Evolutionary conservation across 2,113 vertebrate species (phyloP).

Genomic region (Ancistrus triradiatus): DNA sequence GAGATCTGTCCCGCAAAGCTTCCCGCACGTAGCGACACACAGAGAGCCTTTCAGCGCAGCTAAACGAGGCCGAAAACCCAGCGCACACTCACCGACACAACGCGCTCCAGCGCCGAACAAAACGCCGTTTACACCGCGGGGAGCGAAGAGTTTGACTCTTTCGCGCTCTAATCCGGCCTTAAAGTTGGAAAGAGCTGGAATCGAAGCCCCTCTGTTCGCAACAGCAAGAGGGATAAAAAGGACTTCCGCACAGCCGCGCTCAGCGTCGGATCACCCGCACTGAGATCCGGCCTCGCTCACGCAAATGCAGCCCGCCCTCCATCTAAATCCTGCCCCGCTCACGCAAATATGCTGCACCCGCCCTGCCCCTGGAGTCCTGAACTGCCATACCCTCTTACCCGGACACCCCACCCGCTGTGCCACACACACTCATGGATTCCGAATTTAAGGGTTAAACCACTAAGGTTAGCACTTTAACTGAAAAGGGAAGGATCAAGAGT

Average conservation of each 20-base stretch:
- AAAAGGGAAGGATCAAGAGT: too few relatives aligned
- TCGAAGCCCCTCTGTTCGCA: slow-evolving; percentile 51
- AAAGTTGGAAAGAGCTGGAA: slow-evolving; percentile 39
- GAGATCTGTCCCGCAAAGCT: not conserved
- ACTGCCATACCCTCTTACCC: not conserved
- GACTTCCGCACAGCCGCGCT: slow-evolving; percentile 71
- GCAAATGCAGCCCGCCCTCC: slow-evolving; percentile 49
- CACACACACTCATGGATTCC: too few relatives aligned
- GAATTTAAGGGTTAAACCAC: too few relatives aligned
- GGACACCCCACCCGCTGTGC: slow-evolving; percentile 24
- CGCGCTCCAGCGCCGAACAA: slow-evolving; percentile 19
- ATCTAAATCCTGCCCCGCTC: not conserved
- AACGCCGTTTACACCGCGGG: too few relatives aligned
- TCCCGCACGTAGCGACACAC: not conserved
- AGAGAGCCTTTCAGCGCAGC: slow-evolving; percentile 34
- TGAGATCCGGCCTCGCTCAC: slow-evolving; percentile 57
- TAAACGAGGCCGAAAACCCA: slow-evolving; percentile 26
- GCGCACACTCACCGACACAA: slow-evolving; percentile 42
- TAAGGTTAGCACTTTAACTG: too few relatives aligned
- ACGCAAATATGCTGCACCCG: not conserved
- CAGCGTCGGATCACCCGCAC: slow-evolving; percentile 53
- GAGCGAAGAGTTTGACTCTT: slow-evolving; percentile 28
- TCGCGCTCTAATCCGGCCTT: slow-evolving; percentile 18
- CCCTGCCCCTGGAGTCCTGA: too few relatives aligned
- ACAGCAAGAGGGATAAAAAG: slow-evolving; percentile 53